A percentile compares a stretch with the other conserved stretches of the same genome.
These are phyloP conservation scores for Lampris incognitus DNA, from an alignment of 2,113 vertebrate genomes.

Conservation along the genomic window DNA sequence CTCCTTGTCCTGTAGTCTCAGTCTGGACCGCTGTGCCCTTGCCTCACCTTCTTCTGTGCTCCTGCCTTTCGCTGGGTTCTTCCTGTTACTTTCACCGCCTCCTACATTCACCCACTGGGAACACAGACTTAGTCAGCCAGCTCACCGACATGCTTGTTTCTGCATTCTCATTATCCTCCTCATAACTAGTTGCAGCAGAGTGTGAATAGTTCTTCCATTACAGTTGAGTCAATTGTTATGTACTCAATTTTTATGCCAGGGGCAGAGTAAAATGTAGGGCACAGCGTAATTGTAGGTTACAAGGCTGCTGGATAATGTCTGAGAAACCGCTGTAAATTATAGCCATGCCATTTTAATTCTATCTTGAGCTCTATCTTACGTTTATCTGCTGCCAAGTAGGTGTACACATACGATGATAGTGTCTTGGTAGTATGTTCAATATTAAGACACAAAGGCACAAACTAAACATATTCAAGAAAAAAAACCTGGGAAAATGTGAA, in stretches of 20 bases:
- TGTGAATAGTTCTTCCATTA: neutral
- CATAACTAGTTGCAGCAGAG: neutral
- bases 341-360: no score
- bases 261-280: neutral
- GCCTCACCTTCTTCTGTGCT: constrained; percentile 22
- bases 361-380: no score
- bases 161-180: neutral
- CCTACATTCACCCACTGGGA: constrained; percentile 91
- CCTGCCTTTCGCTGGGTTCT: constrained; percentile 30
- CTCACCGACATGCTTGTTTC: neutral
- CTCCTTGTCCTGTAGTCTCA: constrained; percentile 93
- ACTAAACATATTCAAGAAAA: no score
- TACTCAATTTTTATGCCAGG: neutral
- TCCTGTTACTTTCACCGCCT: constrained; percentile 67
- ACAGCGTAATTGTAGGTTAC: no score
- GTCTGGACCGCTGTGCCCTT: constrained; percentile 73
- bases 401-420: no score
- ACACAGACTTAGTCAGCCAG: neutral
- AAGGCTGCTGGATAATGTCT: neutral
- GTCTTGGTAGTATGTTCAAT: no score
- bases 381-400: no score
- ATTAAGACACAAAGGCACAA: no score
- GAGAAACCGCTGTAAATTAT: neutral
- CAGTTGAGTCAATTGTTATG: neutral
- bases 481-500: no score